These are phyloP conservation scores for Esperia sulphurella DNA, from an alignment of 2,888 invertebrate genomes.

Conservation along the genomic window DNA sequence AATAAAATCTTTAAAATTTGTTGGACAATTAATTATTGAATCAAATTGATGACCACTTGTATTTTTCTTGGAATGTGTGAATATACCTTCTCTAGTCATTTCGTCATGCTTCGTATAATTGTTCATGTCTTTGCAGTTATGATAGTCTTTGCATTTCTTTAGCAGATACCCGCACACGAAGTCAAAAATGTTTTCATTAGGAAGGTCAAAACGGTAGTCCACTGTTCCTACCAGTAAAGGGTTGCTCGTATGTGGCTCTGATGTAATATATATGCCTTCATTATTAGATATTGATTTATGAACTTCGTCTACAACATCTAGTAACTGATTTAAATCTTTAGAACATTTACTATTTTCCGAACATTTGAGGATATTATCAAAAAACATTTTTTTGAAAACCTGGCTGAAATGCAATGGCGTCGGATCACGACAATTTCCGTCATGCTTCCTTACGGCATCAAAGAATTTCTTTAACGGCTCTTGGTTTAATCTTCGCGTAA, in stretches of 20 bases:
- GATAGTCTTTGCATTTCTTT: conserved; percentile 2
- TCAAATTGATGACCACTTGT: not conserved
- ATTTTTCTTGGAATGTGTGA: not conserved
- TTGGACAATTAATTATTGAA: not conserved
- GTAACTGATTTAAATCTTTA: conserved; percentile 1
- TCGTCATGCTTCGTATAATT: not conserved
- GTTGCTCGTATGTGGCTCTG: not conserved
- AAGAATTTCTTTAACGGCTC: conserved; percentile 7
- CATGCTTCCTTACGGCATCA: conserved; percentile 3
- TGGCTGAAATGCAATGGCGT: conserved; percentile 7
- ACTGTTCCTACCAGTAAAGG: conserved; percentile 5
- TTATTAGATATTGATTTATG: not conserved
- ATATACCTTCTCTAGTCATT: not conserved
- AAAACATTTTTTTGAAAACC: conserved; percentile 8
- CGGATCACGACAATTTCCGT: conserved; percentile 6
- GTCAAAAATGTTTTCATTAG: conserved; percentile 5
- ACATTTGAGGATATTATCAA: conserved; percentile 1
- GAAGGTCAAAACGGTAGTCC: conserved; percentile 8
- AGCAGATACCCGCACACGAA: conserved; percentile 4
- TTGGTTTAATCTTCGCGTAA: conserved; percentile 6
- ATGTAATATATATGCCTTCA: not conserved
- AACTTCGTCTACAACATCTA: not conserved
- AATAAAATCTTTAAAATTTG: not conserved
- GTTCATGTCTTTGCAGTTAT: conserved; percentile 6
- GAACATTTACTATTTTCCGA: conserved; percentile 5